phyloP scores from a whole-genome alignment of 1,140 invertebrate species.

The Drosophila paulistorum region DNA sequence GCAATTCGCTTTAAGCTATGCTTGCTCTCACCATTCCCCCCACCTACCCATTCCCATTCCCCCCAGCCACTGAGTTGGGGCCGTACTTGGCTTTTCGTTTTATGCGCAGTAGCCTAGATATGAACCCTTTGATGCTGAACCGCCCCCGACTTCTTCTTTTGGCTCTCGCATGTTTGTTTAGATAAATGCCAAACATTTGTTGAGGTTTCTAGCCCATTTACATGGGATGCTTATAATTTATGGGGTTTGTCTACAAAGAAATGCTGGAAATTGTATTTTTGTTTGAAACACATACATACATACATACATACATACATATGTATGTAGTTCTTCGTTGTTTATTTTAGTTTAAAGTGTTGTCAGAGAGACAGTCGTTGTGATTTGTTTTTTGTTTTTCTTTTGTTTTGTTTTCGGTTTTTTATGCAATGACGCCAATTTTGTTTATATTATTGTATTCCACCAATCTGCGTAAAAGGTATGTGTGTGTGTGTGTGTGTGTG shows the following conservation, averaged over 20 bases:
- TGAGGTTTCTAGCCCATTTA: slow-evolving; percentile 21
- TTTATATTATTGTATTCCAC: slow-evolving; percentile 49
- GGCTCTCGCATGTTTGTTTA: slow-evolving; percentile 30
- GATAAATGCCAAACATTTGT: slow-evolving; percentile 51
- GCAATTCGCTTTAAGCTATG: slow-evolving; percentile 59
- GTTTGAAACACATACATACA: not conserved
- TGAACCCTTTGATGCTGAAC: slow-evolving; percentile 55
- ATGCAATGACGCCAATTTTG: slow-evolving; percentile 71
- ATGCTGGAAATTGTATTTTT: slow-evolving; percentile 18
- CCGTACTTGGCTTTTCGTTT: slow-evolving; percentile 20
- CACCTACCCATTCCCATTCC: too few relatives aligned
- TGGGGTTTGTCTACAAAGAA: slow-evolving; percentile 29
- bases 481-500: slow-evolving; percentile 35
- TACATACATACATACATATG: not conserved
- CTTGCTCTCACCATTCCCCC: slow-evolving; percentile 11
- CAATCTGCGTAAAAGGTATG: slow-evolving; percentile 39
- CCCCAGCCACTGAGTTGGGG: not conserved
- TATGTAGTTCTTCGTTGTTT: slow-evolving; percentile 37
- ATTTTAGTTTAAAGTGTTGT: slow-evolving; percentile 66
- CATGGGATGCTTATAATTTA: slow-evolving; percentile 43
- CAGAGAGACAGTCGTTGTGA: slow-evolving; percentile 22
- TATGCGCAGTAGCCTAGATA: slow-evolving; percentile 63
- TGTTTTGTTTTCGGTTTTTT: slow-evolving; percentile 49
- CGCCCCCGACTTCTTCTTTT: slow-evolving; percentile 10
- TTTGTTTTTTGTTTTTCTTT: slow-evolving; percentile 34